Evolutionary conservation across 2,888 invertebrate genomes (phyloP).

Genomic region (Peribatodes rhomboidaria): DNA sequence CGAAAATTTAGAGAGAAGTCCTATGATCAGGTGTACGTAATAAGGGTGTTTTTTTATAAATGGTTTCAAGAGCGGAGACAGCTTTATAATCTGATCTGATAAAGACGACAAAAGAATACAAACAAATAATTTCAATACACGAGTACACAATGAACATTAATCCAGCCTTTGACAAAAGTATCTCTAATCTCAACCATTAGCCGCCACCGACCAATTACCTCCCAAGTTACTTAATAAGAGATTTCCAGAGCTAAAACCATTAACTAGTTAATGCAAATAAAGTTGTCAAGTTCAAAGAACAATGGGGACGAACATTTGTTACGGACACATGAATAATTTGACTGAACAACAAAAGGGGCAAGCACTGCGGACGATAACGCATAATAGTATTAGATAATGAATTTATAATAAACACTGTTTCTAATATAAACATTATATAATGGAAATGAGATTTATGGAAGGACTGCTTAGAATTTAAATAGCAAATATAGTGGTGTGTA

Average conservation of each 20-base stretch:
- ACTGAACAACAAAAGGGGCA: constrained; percentile 36
- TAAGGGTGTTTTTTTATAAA: no score
- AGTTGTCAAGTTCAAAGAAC: constrained; percentile 46
- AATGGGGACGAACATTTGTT: constrained; percentile 45
- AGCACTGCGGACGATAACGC: constrained; percentile 34
- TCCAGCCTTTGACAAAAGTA: background rate
- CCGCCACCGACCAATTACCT: constrained; percentile 8
- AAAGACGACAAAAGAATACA: background rate
- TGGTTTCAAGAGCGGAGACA: no score
- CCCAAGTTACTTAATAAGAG: constrained; percentile 11
- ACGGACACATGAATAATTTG: constrained; percentile 37
- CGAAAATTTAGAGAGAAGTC: no score
- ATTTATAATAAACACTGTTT: constrained; percentile 31
- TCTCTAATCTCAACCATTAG: background rate
- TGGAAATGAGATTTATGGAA: constrained; percentile 33
- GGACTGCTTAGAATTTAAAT: constrained; percentile 32
- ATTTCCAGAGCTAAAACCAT: constrained; percentile 23
- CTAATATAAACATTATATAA: constrained; percentile 32
- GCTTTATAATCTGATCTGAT: background rate
- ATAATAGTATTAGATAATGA: constrained; percentile 39
- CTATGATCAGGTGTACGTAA: no score
- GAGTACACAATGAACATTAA: background rate
- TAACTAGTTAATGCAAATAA: constrained; percentile 41
- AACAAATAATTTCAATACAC: background rate
- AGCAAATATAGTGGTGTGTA: constrained; percentile 28